Conservation (phyloP, 2,888 invertebrate genomes). For the Nymphalis urticae region DNA sequence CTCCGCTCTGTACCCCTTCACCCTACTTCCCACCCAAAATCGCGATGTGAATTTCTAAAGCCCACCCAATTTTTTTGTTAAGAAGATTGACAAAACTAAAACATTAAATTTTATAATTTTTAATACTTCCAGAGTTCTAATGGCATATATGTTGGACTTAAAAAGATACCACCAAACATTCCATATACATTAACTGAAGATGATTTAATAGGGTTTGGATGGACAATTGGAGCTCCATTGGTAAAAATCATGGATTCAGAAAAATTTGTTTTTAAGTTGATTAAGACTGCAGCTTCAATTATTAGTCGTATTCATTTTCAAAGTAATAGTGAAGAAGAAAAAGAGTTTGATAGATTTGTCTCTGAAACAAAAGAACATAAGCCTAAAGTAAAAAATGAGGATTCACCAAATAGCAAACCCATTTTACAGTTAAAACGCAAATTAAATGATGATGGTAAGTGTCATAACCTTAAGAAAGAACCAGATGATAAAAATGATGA, state of each 20-base stretch:
- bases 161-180: slow-evolving; percentile 58
- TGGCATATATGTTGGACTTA: slow-evolving; percentile 80
- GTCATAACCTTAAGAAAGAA: slow-evolving; percentile 25
- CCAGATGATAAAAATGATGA: slow-evolving; percentile 40
- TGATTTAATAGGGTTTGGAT: slow-evolving; percentile 81
- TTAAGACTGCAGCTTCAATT: slow-evolving; percentile 47
- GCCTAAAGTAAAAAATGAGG: neutral
- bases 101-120: neutral
- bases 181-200: slow-evolving; percentile 61
- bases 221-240: slow-evolving; percentile 56
- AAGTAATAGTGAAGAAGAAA: slow-evolving; percentile 53
- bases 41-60: too few relatives aligned
- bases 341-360: slow-evolving; percentile 44
- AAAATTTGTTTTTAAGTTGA: slow-evolving; percentile 67
- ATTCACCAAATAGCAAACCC: slow-evolving; percentile 42
- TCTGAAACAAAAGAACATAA: slow-evolving; percentile 16
- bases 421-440: slow-evolving; percentile 59
- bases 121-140: slow-evolving; percentile 79
- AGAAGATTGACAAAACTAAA: too few relatives aligned
- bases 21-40: too few relatives aligned
- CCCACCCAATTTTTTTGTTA: neutral
- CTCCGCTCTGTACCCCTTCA: too few relatives aligned
- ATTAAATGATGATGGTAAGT: slow-evolving; percentile 38
- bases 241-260: slow-evolving; percentile 57
- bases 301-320: slow-evolving; percentile 55